Evolutionary conservation across 2,888 invertebrate species (phyloP).

Genomic region (Agonum fuliginosum): DNA sequence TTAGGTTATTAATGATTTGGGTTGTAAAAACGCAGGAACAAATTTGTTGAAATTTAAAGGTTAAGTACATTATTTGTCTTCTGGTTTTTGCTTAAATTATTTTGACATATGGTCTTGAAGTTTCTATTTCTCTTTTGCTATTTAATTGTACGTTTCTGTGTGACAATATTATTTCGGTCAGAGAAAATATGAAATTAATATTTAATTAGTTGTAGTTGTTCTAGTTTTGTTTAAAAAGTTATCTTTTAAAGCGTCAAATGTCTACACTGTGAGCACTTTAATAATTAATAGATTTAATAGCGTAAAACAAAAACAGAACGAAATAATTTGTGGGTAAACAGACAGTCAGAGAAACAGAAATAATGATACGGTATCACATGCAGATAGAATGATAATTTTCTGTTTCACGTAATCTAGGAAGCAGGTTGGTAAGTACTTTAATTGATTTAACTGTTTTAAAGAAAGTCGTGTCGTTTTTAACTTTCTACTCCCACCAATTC

Average conservation of each 20-base stretch:
- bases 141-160: no score
- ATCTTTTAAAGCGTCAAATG: slow-evolving; percentile 24
- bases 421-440: slow-evolving; percentile 48
- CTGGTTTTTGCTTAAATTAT: neutral
- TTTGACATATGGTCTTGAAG: slow-evolving; percentile 23
- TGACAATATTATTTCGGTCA: slow-evolving; percentile 34
- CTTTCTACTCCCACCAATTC: slow-evolving; percentile 58
- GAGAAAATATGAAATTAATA: slow-evolving; percentile 40
- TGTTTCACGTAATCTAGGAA: slow-evolving; percentile 51
- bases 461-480: slow-evolving; percentile 57
- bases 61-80: slow-evolving; percentile 23
- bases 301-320: slow-evolving; percentile 24
- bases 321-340: slow-evolving; percentile 21
- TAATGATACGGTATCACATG: slow-evolving; percentile 4
- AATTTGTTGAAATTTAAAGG: slow-evolving; percentile 34
- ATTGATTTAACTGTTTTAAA: slow-evolving; percentile 57
- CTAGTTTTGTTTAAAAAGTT: slow-evolving; percentile 2
- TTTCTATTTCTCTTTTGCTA: no score
- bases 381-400: slow-evolving; percentile 41
- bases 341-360: neutral
- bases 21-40: slow-evolving; percentile 11
- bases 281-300: slow-evolving; percentile 19
- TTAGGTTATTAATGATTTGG: slow-evolving; percentile 14
- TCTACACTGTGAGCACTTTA: neutral
- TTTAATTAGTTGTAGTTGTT: slow-evolving; percentile 27